Conservation (phyloP, 2,797 vertebrate species). For the Orientallactaga sibirica region DNA sequence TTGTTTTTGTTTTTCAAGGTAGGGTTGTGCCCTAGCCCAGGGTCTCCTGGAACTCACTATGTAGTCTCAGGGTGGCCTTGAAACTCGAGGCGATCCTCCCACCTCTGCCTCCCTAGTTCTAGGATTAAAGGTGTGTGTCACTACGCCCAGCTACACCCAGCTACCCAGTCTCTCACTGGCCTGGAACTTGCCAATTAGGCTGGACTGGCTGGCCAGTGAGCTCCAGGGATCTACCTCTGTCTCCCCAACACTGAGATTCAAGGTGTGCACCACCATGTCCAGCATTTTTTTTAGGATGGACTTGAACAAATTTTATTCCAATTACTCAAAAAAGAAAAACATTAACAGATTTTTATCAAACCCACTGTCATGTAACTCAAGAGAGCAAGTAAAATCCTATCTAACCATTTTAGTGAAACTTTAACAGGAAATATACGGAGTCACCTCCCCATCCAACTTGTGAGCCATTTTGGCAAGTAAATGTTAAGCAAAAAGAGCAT, state of each 20-base stretch:
- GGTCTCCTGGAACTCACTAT: no score
- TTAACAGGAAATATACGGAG: constrained; percentile 47
- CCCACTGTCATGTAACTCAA: constrained; percentile 79
- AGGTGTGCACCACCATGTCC: no score
- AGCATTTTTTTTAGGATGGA: no score
- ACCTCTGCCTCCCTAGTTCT: not conserved
- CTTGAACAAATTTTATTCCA: constrained; percentile 81
- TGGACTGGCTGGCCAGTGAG: no score
- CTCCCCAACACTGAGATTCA: no score
- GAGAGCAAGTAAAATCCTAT: constrained; percentile 73
- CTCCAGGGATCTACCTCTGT: no score
- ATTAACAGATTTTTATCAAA: constrained; percentile 82
- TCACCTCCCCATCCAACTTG: not conserved
- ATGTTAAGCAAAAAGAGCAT: constrained; percentile 60
- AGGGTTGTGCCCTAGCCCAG: no score
- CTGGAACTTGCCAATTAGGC: no score
- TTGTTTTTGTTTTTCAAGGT: no score
- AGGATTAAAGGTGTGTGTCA: not conserved
- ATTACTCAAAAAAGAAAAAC: constrained; percentile 81
- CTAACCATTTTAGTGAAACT: constrained; percentile 66
- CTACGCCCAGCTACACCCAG: no score
- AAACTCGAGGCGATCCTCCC: not conserved
- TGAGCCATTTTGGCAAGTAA: constrained; percentile 50
- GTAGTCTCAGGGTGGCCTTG: no score
- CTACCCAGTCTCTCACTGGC: no score